Evolutionary conservation across 2,113 vertebrate genomes (phyloP).

Genomic region (Scortum barcoo): DNA sequence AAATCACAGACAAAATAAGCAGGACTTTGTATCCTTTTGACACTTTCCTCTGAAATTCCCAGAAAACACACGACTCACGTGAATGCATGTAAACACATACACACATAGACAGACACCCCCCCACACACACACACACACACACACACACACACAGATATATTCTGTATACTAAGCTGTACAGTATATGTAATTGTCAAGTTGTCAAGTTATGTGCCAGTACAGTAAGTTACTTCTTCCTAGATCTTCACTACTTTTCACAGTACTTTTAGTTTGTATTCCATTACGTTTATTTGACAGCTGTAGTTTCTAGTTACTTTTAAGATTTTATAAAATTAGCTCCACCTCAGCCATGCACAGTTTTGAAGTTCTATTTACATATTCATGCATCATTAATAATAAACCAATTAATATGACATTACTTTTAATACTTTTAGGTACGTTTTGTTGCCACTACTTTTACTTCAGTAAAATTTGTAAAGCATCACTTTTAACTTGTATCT

Average conservation of each 20-base stretch:
- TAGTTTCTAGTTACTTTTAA: background rate
- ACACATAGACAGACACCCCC: background rate
- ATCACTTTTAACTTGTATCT: background rate
- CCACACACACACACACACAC: conserved; percentile 6
- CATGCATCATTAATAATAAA: background rate
- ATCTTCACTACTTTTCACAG: background rate
- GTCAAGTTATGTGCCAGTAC: background rate
- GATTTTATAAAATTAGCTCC: background rate
- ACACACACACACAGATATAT: background rate
- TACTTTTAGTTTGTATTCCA: background rate
- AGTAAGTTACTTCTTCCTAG: no score
- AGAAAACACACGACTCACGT: background rate
- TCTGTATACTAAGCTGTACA: background rate
- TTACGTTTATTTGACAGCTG: background rate
- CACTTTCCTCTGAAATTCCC: background rate
- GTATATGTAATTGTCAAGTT: background rate
- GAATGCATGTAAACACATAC: background rate
- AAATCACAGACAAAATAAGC: background rate
- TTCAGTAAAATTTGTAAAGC: background rate
- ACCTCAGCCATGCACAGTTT: background rate
- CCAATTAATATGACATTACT: background rate
- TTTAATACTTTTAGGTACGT: background rate
- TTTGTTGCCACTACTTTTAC: background rate
- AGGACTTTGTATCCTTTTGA: background rate
- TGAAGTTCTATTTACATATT: background rate